Evolutionary conservation across 2,888 invertebrate species (phyloP), one percentile per base, ranked within the genome.

Genomic region (Rutpela maculata): DNA sequence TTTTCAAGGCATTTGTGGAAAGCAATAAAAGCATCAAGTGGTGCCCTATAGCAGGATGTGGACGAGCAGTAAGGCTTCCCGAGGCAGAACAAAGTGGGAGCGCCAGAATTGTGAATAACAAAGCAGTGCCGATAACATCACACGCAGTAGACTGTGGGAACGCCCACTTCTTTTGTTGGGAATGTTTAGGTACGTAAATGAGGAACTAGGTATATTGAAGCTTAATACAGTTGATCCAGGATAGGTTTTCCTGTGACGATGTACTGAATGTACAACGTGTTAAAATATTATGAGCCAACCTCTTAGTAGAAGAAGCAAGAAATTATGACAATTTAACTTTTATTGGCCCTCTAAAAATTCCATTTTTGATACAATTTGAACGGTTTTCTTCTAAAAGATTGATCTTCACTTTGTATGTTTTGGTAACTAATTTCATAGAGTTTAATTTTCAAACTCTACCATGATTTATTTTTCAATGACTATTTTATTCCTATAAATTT

Each of bases 91-190:
- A 91, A 82, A 83, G 85, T 12, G 72, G 72, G 15, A 55, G 26
- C 55, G 31, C 50, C 50, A 62, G 72, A n/a, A 63, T 19, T 15
- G 17, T 50, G 19, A 72, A 63, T 57, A 87, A 85, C 77, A 88
- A 88, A 84, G 77, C 85, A 31, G 83, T 86, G 55, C 87, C 87
- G 84, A 88, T 78, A 85, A 91, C 92, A 11, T 92, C 92, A 0
- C 92, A 93, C 82, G 93, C 94, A 6, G 94, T 94, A 18, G 93
- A 93, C 87, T 94, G 94, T 87, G 94, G 94, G n/a, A 92, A 92
- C 85, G 93, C 93, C 11, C 94, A 94, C 86, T 92, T 93, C 86
- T 94, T 94, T 87, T 94, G 94, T 85, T 94, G 94, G 93, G 93
- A 90, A 87, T 91, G 91, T 78, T 85, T 90, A 77, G 90, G 90